Conservation (phyloP, 2,888 invertebrate species). For the Coleophora deauratella region DNA sequence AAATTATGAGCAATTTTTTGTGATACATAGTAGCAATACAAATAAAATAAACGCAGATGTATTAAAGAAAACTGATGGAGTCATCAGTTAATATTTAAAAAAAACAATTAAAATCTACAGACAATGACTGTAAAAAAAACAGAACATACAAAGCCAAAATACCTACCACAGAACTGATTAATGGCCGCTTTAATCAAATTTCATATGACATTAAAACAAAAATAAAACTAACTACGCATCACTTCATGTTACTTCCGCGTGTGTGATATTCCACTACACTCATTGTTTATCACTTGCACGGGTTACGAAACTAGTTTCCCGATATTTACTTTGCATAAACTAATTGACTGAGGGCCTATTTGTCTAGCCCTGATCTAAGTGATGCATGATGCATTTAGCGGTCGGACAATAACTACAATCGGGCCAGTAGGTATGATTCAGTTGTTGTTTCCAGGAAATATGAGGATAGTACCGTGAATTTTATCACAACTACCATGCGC, state of each 20-base stretch:
- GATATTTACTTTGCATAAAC: constrained; percentile 12
- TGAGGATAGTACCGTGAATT: constrained; percentile 27
- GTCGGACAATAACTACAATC: constrained; percentile 19
- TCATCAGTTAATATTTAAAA: no score
- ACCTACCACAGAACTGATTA: no score
- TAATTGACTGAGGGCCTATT: constrained; percentile 27
- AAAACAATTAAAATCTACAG: no score
- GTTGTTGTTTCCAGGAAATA: constrained; percentile 39
- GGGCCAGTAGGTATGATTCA: constrained; percentile 29
- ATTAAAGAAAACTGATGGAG: no score
- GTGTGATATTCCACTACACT: constrained; percentile 17
- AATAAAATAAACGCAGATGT: no score
- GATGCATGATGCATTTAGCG: constrained; percentile 1
- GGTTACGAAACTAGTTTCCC: constrained; percentile 17
- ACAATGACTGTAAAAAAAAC: no score
- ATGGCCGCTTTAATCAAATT: no score
- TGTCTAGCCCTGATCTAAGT: constrained; percentile 16
- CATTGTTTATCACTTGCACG: constrained; percentile 20
- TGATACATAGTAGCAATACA: no score
- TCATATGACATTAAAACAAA: no score
- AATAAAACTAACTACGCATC: no score
- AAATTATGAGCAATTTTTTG: no score
- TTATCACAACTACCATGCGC: constrained; percentile 25
- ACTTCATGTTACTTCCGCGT: constrained; percentile 19
- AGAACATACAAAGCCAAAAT: no score